Percentiles rank a stretch among this genome's conserved stretches.
Conservation (phyloP, 2,888 invertebrate species). For the Acanthosoma haemorrhoidale region DNA sequence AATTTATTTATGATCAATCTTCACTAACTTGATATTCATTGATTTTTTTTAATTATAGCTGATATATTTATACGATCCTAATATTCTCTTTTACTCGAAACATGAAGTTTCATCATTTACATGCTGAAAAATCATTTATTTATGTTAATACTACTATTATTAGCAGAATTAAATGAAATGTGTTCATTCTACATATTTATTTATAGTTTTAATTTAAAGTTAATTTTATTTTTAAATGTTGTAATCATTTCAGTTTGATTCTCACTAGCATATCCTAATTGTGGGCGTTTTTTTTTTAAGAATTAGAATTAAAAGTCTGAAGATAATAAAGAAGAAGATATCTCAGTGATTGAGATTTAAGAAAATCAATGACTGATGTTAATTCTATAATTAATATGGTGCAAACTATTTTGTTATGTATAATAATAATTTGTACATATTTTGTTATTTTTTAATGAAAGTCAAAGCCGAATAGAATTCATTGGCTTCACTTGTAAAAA, state of each 20-base stretch:
- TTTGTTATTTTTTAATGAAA: background rate
- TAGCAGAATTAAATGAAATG: background rate
- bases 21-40: background rate
- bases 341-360: background rate
- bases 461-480: background rate
- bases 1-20: background rate
- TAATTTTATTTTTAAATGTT: background rate
- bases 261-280: conserved; percentile 7
- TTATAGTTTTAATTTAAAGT: background rate
- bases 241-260: background rate
- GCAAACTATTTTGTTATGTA: conserved; percentile 21
- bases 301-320: conserved; percentile 11
- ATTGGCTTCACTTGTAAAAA: background rate
- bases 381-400: conserved; percentile 16
- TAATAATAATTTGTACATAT: conserved; percentile 19
- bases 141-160: background rate
- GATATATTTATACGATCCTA: background rate
- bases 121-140: background rate
- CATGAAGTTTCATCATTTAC: too few species aligned
- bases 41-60: background rate
- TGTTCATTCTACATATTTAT: background rate
- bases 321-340: conserved; percentile 7
- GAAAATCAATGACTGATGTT: conserved; percentile 14
- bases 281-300: background rate
- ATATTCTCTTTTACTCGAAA: background rate